Conservation (phyloP, 2,113 vertebrate species). For the Chunga burmeisteri region DNA sequence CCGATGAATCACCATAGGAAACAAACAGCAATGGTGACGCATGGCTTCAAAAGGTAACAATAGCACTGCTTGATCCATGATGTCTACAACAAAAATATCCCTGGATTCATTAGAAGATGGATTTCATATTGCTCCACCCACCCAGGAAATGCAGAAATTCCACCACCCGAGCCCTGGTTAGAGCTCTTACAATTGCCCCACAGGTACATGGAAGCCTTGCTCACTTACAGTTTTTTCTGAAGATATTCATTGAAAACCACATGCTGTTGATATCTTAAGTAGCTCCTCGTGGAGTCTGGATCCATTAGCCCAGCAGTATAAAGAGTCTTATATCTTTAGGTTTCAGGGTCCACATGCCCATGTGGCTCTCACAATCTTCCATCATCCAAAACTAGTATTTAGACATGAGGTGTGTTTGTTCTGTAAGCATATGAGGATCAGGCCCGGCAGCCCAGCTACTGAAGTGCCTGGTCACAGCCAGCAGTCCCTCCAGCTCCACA, state of each 20-base stretch:
- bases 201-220: neutral
- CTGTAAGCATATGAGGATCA: fast-evolving
- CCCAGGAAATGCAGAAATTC: neutral
- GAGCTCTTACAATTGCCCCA: neutral
- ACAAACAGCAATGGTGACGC: slow-evolving; percentile 46
- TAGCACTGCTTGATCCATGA: neutral
- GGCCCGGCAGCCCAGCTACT: neutral
- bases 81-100: slow-evolving; percentile 15
- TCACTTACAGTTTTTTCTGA: neutral
- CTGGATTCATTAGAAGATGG: neutral
- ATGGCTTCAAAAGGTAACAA: slow-evolving; percentile 16
- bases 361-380: neutral
- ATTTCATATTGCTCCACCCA: neutral
- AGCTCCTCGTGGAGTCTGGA: neutral
- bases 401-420: neutral
- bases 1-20: slow-evolving; percentile 52
- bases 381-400: neutral
- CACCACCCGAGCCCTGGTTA: neutral
- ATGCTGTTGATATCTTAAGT: neutral
- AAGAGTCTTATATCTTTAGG: neutral
- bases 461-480: neutral
- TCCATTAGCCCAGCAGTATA: neutral
- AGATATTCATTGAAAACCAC: neutral
- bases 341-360: neutral
- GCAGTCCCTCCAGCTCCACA: neutral